Evolutionary conservation across 2,888 invertebrate species (phyloP).

Genomic region (Holacanthella duospinosa): DNA sequence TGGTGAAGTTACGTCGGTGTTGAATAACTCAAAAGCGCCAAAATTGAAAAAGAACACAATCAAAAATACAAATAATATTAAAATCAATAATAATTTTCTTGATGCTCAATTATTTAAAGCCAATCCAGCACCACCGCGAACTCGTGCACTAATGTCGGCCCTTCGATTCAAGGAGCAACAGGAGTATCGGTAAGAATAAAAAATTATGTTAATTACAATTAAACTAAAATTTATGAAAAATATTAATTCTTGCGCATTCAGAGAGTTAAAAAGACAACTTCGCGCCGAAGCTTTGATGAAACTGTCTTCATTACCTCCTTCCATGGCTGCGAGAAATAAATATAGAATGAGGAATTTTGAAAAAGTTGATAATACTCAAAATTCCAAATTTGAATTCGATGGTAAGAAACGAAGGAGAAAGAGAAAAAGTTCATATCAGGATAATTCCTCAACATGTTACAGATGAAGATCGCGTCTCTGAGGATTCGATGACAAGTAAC

Average conservation of each 20-base stretch:
- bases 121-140: slow-evolving; percentile 35
- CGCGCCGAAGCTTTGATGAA: slow-evolving; percentile 31
- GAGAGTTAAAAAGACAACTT: slow-evolving; percentile 32
- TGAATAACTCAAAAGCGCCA: slow-evolving; percentile 27
- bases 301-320: slow-evolving; percentile 33
- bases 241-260: no score
- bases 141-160: slow-evolving; percentile 31
- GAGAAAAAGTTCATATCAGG: neutral
- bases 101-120: slow-evolving; percentile 24
- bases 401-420: no score
- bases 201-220: neutral
- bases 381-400: no score
- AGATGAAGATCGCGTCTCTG: neutral
- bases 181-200: slow-evolving; percentile 29
- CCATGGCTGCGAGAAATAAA: slow-evolving; percentile 34
- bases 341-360: no score
- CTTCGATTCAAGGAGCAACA: slow-evolving; percentile 35
- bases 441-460: neutral
- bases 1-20: no score
- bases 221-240: slow-evolving; percentile 3
- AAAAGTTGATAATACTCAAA: no score
- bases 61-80: slow-evolving; percentile 14
- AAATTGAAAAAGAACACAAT: slow-evolving; percentile 12
- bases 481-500: neutral
- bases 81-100: slow-evolving; percentile 26